These are phyloP conservation scores for Tragopan temminckii DNA, from an alignment of 2,797 vertebrate species.

Conservation along the genomic window DNA sequence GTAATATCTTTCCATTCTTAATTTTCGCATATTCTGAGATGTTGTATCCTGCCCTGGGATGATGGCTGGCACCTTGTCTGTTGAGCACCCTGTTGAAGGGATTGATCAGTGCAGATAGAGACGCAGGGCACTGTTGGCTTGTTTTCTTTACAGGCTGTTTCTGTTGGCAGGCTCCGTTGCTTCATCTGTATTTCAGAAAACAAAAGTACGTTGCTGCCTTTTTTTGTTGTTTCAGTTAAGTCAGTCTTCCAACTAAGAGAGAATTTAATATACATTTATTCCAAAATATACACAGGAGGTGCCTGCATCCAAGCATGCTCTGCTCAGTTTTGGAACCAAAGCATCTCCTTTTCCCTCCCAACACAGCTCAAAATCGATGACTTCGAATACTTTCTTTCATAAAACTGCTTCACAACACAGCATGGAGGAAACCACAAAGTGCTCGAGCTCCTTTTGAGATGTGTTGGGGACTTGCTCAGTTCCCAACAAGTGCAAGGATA, in stretches of 20 bases:
- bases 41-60: background rate
- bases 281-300: background rate
- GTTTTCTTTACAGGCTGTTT: background rate
- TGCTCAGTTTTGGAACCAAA: background rate
- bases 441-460: background rate
- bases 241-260: background rate
- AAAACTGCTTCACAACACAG: fast-evolving
- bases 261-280: background rate
- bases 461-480: background rate
- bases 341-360: background rate
- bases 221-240: background rate
- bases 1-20: background rate
- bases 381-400: background rate
- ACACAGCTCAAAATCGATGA: background rate
- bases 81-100: background rate
- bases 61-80: background rate
- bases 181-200: conserved; percentile 2
- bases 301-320: background rate
- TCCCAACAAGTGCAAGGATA: fast-evolving
- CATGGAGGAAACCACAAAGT: background rate
- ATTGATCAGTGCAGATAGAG: background rate
- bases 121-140: background rate
- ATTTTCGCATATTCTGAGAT: background rate
- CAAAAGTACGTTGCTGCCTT: background rate
- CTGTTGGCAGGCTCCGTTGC: background rate